Base-by-base conservation (phyloP, 2,113 vertebrate genomes). In the Indri indri region DNA sequence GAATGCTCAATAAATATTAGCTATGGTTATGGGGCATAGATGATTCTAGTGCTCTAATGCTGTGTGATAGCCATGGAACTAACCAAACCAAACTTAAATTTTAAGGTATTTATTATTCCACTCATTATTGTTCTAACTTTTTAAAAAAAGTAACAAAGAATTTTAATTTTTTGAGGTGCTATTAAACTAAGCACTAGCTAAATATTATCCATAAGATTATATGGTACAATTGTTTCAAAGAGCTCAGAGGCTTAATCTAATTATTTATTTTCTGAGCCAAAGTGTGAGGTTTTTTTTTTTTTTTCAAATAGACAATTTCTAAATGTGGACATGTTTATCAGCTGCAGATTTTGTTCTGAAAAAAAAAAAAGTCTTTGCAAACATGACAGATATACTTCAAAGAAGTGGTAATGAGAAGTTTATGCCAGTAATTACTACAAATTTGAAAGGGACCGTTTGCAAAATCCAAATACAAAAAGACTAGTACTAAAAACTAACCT, bases 211-310 rank as follows among this genome's bases (percentile, higher is more conserved):
- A 79, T 93, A 80, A 92, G 76, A 52, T 81, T 84, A 79, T 79
- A 92, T 0, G 85, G 87, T 80, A 94, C 25, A 71, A 91, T 52
- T 63, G 17, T 76, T 94, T 90, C 81, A 94, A 76, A 97, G 91
- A 87, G 81, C 66, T 92, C 74, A 81, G 65, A 66, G 32, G 16
- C 25, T 97, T 92, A 95, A 70, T 74, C 71, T 76, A 93, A 90
- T 77, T 76, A 86, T 82, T 95, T 90, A 77, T 88, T 94, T 97
- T 90, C 83, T 94, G 37, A 87, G 45, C 37, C 81, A 94, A 96
- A 94, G 45, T 79, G 57, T 63, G 65, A 14, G 17, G 52, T 18
- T 18, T 20, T 54, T 54, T 18, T 52, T 45, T 95, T 92, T 88
- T 85, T 68, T 71, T 68, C 61, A 87, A 57, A 88, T 12, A 92